phyloP scores from a whole-genome alignment of 2,888 invertebrate species.

The Himalopsyche anomala region DNA sequence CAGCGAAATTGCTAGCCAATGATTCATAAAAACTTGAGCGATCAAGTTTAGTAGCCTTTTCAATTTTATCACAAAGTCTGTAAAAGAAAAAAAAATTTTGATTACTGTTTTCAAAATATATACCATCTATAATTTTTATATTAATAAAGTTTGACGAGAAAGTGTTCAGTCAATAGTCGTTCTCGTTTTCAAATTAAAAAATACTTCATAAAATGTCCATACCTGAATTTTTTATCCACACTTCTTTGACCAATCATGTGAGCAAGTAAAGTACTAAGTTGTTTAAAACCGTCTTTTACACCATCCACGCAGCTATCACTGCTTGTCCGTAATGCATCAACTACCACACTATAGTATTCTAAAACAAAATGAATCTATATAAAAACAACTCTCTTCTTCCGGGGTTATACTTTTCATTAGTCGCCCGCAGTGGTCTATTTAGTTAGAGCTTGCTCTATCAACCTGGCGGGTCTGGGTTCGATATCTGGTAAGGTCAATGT shows the following conservation, averaged over 20 bases:
- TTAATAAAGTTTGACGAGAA: no score
- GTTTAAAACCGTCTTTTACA: slow-evolving; percentile 80
- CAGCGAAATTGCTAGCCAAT: slow-evolving; percentile 92
- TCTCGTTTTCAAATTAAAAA: no score
- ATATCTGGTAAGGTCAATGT: no score
- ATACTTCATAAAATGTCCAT: slow-evolving; percentile 60
- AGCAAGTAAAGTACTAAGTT: slow-evolving; percentile 81
- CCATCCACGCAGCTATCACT: slow-evolving; percentile 82
- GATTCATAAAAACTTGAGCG: slow-evolving; percentile 88
- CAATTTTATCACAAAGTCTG: slow-evolving; percentile 86
- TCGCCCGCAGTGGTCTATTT: no score
- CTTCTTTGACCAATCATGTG: slow-evolving; percentile 79
- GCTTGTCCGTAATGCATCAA: slow-evolving; percentile 82
- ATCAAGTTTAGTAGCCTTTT: slow-evolving; percentile 80
- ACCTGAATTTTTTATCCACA: slow-evolving; percentile 86
- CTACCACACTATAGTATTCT: slow-evolving; percentile 91
- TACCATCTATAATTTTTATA: no score
- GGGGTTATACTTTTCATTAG: no score
- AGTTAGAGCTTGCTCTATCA: no score
- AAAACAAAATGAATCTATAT: slow-evolving; percentile 66
- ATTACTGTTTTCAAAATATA: no score
- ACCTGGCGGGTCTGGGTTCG: no score
- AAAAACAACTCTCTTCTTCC: background rate
- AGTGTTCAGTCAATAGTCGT: no score
- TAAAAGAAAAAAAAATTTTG: slow-evolving; percentile 65